Evolutionary conservation across 2,888 invertebrate species (phyloP).

Genomic region (Acleris laterana): DNA sequence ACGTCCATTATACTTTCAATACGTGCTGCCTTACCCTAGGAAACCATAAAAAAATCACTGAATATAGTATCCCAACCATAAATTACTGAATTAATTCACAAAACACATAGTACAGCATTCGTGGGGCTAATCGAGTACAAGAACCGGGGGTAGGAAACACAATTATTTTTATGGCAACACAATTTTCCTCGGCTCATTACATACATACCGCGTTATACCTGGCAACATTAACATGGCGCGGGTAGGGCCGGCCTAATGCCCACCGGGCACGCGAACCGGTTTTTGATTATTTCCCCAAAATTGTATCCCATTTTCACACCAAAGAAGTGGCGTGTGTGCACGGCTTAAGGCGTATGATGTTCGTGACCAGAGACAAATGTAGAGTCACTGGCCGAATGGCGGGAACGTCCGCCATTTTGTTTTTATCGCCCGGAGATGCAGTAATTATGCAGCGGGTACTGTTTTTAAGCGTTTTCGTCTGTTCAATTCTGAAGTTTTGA

Average conservation of each 20-base stretch:
- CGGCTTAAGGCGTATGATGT: conserved; percentile 61
- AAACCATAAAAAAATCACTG: conserved; percentile 32
- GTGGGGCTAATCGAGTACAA: conserved; percentile 61
- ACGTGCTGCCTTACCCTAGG: conserved; percentile 11
- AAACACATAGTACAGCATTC: conserved; percentile 43
- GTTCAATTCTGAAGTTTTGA: background rate
- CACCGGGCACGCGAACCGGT: conserved; percentile 79
- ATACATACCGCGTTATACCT: conserved; percentile 77
- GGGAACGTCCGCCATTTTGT: conserved; percentile 53
- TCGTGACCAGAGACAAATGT: conserved; percentile 75
- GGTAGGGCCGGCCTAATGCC: conserved; percentile 80
- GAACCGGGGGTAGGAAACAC: conserved; percentile 69
- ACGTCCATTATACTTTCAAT: conserved; percentile 12
- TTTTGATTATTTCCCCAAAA: conserved; percentile 83
- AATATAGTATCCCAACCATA: conserved; percentile 36
- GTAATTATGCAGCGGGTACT: conserved; percentile 28
- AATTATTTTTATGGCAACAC: conserved; percentile 84
- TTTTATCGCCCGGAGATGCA: conserved; percentile 33
- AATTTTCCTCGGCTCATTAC: conserved; percentile 84
- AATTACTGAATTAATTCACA: conserved; percentile 41
- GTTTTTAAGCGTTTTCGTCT: background rate
- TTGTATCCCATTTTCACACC: conserved; percentile 84
- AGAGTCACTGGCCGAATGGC: conserved; percentile 46
- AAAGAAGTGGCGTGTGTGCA: conserved; percentile 62
- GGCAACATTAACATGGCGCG: conserved; percentile 81